Conservation (phyloP, 2,888 invertebrate genomes). For the Caenorhabditis sulstoni region DNA sequence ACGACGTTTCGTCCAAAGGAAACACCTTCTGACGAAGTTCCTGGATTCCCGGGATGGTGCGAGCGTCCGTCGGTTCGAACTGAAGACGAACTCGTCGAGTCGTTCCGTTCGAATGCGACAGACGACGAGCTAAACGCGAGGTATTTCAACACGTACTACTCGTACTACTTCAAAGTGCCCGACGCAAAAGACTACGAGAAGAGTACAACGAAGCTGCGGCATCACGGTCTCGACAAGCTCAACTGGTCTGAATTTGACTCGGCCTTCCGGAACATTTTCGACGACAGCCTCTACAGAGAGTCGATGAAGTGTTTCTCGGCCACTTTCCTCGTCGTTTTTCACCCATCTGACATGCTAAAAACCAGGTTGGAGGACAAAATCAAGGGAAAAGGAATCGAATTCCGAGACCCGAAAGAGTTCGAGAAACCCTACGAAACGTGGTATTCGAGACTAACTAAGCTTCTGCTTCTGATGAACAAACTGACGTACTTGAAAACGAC, state of each 20-base stretch:
- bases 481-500: constrained; percentile 18
- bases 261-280: constrained; percentile 66
- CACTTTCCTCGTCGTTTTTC: constrained; percentile 39
- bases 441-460: constrained; percentile 39
- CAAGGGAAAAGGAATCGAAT: constrained; percentile 30
- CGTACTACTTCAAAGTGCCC: constrained; percentile 68
- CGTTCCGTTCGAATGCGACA: constrained; percentile 5
- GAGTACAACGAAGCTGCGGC: constrained; percentile 74
- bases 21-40: background rate
- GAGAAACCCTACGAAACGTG: constrained; percentile 35
- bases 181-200: constrained; percentile 63
- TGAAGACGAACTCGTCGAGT: background rate
- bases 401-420: constrained; percentile 42
- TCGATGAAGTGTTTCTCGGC: constrained; percentile 71
- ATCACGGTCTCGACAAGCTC: constrained; percentile 77
- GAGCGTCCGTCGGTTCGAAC: constrained; percentile 31
- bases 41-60: constrained; percentile 31
- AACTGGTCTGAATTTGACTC: constrained; percentile 76
- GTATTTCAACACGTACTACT: constrained; percentile 53
- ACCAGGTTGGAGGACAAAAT: constrained; percentile 25
- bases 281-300: constrained; percentile 69
- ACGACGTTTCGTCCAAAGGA: constrained; percentile 37
- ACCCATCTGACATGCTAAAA: constrained; percentile 39
- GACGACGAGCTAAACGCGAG: constrained; percentile 51
- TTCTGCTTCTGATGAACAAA: constrained; percentile 47